Base-by-base conservation (phyloP, 2,113 vertebrate genomes). In the Ranitomeya imitator region DNA sequence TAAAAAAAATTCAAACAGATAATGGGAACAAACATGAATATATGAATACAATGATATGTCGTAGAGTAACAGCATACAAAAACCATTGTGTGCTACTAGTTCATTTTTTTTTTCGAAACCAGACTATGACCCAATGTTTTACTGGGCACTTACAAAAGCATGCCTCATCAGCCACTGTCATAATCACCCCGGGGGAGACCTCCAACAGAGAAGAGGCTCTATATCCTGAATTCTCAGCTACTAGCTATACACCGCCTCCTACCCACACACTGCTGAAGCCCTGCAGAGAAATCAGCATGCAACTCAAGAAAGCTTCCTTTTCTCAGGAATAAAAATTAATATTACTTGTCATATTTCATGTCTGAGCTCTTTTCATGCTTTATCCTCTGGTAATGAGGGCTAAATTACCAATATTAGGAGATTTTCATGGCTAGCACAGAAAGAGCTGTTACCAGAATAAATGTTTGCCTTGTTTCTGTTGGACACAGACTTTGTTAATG, bases 321-420 rank as follows among this genome's bases (percentile, higher is more conserved):
- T 93, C 95, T 93, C 94, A 93, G 95, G 95, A 96, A 96, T 96
- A 96, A 96, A 96, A 96, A 96, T 96, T 96, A 96, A 96, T 96
- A 96, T 96, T 96, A 96, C 96, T 96, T 96, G 96, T 96, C 96
- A 96, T 96, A 96, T 96, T 96, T 96, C 96, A 96, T 96, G 95
- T 96, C 95, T 96, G 95, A 96, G 96, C 95, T 96, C 96, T 96
- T 96, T 96, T 96, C 96, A 96, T 96, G 95, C 96, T 96, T 96
- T 96, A 96, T 96, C 95, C 95, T 94, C 94, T 95, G 94, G 95
- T 96, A 96, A 96, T 96, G 96, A 96, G 95, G 94, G 95, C 95
- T 96, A 96, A 96, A 96, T 96, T 96, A 96, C 96, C 95, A 96
- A 96, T 96, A 96, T 96, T 96, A 96, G 96, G 96, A 96, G 96